Percentiles rank a stretch among this genome's conserved stretches.
These are phyloP conservation scores for Brachionichthys hirsutus DNA, from an alignment of 2,113 vertebrate species.

Conservation along the genomic window DNA sequence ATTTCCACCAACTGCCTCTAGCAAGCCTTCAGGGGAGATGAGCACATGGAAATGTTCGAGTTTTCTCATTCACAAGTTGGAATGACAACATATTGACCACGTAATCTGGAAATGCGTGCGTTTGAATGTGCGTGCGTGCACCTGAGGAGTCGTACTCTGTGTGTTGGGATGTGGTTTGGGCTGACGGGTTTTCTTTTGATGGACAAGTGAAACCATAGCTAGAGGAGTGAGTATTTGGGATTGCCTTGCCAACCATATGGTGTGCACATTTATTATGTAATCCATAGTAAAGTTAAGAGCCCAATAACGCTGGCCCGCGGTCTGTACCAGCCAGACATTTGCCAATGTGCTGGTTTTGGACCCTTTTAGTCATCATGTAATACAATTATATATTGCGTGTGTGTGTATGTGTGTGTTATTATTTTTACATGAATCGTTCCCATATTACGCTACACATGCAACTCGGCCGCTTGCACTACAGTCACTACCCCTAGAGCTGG, in stretches of 20 bases:
- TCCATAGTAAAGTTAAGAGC: constrained; percentile 60
- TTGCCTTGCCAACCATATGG: constrained; percentile 63
- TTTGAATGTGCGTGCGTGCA: constrained; percentile 21
- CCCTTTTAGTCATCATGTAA: constrained; percentile 17
- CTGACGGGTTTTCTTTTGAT: constrained; percentile 36
- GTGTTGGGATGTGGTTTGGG: constrained; percentile 7
- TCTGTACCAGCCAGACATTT: constrained; percentile 34
- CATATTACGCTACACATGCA: too few species aligned
- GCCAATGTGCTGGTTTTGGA: constrained; percentile 38
- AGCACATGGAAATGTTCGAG: constrained; percentile 22
- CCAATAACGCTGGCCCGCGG: constrained; percentile 33
- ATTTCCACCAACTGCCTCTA: not conserved
- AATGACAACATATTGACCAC: not conserved
- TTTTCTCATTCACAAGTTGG: constrained; percentile 8
- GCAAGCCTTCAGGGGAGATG: not conserved
- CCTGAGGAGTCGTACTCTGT: constrained; percentile 27
- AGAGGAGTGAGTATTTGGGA: constrained; percentile 42
- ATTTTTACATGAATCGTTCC: not conserved
- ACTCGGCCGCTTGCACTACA: too few species aligned
- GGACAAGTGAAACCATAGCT: constrained; percentile 54
- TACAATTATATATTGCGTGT: constrained; percentile 9
- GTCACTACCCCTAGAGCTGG: too few species aligned
- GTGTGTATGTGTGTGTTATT: too few species aligned
- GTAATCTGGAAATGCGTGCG: constrained; percentile 4
- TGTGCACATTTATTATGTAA: constrained; percentile 69